Evolutionary conservation across 2,797 vertebrate genomes (phyloP).

Genomic region (Channallabes apus): DNA sequence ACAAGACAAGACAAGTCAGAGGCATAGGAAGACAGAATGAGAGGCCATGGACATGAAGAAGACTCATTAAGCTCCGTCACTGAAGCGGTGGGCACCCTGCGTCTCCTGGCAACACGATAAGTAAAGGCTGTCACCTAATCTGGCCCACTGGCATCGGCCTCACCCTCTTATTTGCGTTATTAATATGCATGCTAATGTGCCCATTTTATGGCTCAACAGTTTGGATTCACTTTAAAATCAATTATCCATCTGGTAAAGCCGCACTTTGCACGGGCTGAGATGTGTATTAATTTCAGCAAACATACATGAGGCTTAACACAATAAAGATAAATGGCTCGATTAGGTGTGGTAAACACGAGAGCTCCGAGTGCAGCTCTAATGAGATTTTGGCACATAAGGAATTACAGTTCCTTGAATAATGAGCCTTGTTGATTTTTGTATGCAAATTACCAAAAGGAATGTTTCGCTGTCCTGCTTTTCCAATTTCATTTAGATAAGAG

Average conservation of each 20-base stretch:
- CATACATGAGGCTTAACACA: constrained; percentile 67
- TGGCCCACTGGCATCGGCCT: constrained; percentile 50
- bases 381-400: constrained; percentile 67
- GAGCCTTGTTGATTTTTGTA: constrained; percentile 66
- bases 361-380: constrained; percentile 59
- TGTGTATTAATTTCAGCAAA: constrained; percentile 68
- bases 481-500: constrained; percentile 68
- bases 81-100: constrained; percentile 35
- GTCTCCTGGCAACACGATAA: constrained; percentile 57
- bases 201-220: constrained; percentile 69
- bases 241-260: constrained; percentile 75
- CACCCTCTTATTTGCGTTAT: constrained; percentile 60
- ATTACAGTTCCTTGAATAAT: constrained; percentile 67
- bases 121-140: constrained; percentile 64
- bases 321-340: constrained; percentile 70
- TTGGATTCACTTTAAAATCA: constrained; percentile 68
- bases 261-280: constrained; percentile 63
- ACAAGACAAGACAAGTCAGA: constrained; percentile 26
- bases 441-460: constrained; percentile 65
- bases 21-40: constrained; percentile 19
- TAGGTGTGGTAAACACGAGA: constrained; percentile 64
- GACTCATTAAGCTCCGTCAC: constrained; percentile 45
- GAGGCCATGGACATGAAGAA: constrained; percentile 22
- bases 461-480: constrained; percentile 65
- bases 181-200: constrained; percentile 68